phyloP scores from a whole-genome alignment of 2,113 vertebrate genomes.

The Zootoca vivipara region DNA sequence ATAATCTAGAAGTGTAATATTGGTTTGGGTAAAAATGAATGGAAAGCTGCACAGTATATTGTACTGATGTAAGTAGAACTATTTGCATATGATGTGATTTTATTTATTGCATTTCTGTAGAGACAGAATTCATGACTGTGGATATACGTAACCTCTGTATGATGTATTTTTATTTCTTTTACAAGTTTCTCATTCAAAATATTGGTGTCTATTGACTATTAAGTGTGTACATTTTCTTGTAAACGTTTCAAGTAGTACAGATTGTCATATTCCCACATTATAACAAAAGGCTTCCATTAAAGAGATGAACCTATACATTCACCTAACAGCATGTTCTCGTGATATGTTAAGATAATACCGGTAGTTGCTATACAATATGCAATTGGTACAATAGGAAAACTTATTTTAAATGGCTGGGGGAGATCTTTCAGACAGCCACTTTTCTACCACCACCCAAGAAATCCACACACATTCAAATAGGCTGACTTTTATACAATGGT shows the following conservation, averaged over 20 bases:
- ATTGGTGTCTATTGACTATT: conserved; percentile 68
- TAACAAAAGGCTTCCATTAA: conserved; percentile 83
- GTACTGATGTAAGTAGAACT: conserved; percentile 89
- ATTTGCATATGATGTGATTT: conserved; percentile 92
- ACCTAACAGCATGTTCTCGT: not conserved
- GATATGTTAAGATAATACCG: not conserved
- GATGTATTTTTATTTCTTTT: conserved; percentile 79
- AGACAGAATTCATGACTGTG: conserved; percentile 80
- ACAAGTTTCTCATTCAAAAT: conserved; percentile 69
- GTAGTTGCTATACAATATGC: not conserved
- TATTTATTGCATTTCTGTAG: conserved; percentile 88
- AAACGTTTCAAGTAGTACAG: conserved; percentile 75
- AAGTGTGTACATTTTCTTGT: conserved; percentile 78
- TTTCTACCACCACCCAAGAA: not conserved
- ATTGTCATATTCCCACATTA: conserved; percentile 76
- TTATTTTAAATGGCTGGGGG: not conserved
- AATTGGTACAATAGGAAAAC: no score
- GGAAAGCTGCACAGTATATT: conserved; percentile 69
- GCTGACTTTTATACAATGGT: not conserved
- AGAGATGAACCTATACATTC: conserved; percentile 54
- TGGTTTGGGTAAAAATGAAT: conserved; percentile 52
- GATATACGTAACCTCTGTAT: conserved; percentile 79
- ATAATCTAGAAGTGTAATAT: conserved; percentile 41
- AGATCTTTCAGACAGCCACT: not conserved
- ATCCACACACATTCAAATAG: not conserved